Evolutionary conservation across 2,797 vertebrate species (phyloP).

Genomic region (Carapus acus): DNA sequence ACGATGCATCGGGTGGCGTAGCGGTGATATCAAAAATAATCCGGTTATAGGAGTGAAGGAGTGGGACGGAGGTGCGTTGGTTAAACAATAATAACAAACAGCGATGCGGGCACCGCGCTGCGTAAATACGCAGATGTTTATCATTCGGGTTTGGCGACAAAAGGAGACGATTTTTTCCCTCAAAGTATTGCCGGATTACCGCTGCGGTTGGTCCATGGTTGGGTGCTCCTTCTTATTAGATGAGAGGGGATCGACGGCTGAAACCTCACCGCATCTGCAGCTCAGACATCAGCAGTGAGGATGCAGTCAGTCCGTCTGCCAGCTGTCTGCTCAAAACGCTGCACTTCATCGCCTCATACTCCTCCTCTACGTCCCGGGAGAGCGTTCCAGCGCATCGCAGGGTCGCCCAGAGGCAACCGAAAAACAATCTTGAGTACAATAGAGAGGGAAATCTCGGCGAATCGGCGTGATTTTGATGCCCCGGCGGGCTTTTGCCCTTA

Average conservation of each 20-base stretch:
- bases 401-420: too few species aligned
- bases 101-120: neutral
- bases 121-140: neutral
- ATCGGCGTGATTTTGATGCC: too few species aligned
- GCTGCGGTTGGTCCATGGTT: slow-evolving; percentile 52
- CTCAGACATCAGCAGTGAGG: slow-evolving; percentile 47
- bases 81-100: neutral
- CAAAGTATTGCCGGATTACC: slow-evolving; percentile 43
- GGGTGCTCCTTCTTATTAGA: slow-evolving; percentile 28
- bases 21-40: too few species aligned
- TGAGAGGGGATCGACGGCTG: slow-evolving; percentile 33
- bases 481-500: too few species aligned
- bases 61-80: too few species aligned
- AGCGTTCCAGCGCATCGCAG: neutral
- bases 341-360: slow-evolving; percentile 29
- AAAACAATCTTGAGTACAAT: too few species aligned
- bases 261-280: slow-evolving; percentile 58
- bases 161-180: slow-evolving; percentile 9
- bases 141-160: neutral
- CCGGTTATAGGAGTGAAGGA: neutral
- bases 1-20: too few species aligned
- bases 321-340: slow-evolving; percentile 47
- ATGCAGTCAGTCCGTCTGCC: slow-evolving; percentile 56
- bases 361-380: neutral
- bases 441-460: too few species aligned